A percentile compares a stretch with the other conserved stretches of the same genome.
Evolutionary conservation across 2,113 vertebrate genomes (phyloP).

Genomic region (Protobothrops flavoviridis): DNA sequence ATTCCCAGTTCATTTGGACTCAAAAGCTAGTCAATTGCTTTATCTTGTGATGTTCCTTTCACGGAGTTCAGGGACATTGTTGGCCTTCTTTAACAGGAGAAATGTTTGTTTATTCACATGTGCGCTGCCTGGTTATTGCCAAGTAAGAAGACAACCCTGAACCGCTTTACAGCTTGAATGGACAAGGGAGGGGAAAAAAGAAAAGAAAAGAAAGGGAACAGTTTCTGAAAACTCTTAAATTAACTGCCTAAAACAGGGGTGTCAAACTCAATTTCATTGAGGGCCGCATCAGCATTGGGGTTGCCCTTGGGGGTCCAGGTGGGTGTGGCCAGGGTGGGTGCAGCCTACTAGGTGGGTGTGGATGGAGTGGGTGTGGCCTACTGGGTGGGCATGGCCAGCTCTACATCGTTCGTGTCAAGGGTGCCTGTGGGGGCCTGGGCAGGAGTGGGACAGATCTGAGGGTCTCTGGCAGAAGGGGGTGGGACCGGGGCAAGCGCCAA

Average conservation of each 20-base stretch:
- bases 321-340: too few species aligned
- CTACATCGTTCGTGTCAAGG: too few species aligned
- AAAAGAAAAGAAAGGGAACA: background rate
- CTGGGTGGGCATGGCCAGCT: too few species aligned
- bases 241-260: background rate
- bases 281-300: too few species aligned
- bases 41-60: slow-evolving; percentile 50
- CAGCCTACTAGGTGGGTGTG: too few species aligned
- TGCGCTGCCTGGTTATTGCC: background rate
- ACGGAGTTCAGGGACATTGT: slow-evolving; percentile 18
- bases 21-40: slow-evolving; percentile 42
- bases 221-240: slow-evolving; percentile 20
- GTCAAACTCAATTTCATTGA: too few species aligned
- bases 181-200: background rate
- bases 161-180: background rate
- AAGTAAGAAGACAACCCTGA: slow-evolving; percentile 20
- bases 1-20: slow-evolving; percentile 51
- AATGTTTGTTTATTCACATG: slow-evolving; percentile 37
- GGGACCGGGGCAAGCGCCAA: too few species aligned
- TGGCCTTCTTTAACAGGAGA: slow-evolving; percentile 17
- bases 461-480: too few species aligned
- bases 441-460: too few species aligned
- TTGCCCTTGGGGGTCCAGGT: too few species aligned
- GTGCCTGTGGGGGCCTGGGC: too few species aligned
- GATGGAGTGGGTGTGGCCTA: too few species aligned